These are phyloP conservation scores for Vanessa atalanta DNA, from an alignment of 1,140 invertebrate species.

Conservation along the genomic window DNA sequence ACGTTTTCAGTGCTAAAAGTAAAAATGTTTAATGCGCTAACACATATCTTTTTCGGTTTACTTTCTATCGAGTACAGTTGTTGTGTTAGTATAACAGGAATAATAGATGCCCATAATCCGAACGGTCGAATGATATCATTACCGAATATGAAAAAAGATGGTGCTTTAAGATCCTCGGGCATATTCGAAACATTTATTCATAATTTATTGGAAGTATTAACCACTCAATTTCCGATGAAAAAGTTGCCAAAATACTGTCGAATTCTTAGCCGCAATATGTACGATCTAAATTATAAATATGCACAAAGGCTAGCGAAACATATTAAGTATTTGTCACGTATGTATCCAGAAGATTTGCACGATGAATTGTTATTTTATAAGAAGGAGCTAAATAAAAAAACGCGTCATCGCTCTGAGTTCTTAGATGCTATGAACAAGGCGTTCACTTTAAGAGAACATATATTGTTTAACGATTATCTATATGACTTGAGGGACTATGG, in stretches of 20 bases:
- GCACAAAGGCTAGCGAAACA: constrained; percentile 48
- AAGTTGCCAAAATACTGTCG: constrained; percentile 50
- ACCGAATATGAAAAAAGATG: constrained; percentile 31
- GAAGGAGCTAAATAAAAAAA: constrained; percentile 44
- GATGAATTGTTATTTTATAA: constrained; percentile 44
- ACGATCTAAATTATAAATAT: constrained; percentile 38
- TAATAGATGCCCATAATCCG: constrained; percentile 29
- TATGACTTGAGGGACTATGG: constrained; percentile 54
- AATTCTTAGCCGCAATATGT: constrained; percentile 42
- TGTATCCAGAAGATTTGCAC: constrained; percentile 50
- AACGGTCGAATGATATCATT: constrained; percentile 29
- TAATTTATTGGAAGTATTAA: constrained; percentile 46
- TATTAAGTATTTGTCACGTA: constrained; percentile 47
- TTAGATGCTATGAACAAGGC: constrained; percentile 52
- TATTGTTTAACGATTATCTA: constrained; percentile 56
- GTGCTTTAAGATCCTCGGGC: constrained; percentile 37
- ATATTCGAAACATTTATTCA: constrained; percentile 59
- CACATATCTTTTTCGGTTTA: constrained; percentile 27
- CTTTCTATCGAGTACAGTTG: constrained; percentile 2
- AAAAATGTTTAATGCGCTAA: constrained; percentile 28
- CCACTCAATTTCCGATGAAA: constrained; percentile 46
- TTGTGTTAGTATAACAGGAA: constrained; percentile 32
- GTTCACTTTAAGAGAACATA: constrained; percentile 51
- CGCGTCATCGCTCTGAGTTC: constrained; percentile 42
- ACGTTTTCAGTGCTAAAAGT: neutral